Evolutionary conservation across 2,797 vertebrate species (phyloP), one percentile per base, ranked within the genome.

Genomic region (Sebastes iracundus): DNA sequence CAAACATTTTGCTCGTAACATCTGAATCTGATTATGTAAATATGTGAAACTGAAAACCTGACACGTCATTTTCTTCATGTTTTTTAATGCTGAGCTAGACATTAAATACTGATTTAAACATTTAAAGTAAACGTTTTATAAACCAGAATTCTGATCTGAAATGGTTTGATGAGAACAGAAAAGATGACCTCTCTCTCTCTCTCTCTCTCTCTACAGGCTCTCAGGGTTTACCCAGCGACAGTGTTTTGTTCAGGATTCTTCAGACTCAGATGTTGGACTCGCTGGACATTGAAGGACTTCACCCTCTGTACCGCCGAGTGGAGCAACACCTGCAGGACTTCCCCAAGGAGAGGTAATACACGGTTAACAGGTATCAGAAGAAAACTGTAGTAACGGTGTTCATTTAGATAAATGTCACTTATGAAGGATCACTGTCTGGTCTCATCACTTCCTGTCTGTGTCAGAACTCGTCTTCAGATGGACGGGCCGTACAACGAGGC

Each of bases 211-310:
- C 4, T 67, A 63, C 88, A 99, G 98, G 96, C 89, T 97, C 97
- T 87, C 96, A 95, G 63, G 96, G 96, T 88, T 94, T 99, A 84
- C 97, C 98, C 59, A 96, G 94, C 90, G 97, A 96, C 94, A 98
- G 97, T 60, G 96, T 99, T 71, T 94, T 99, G 82, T 97, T 94
- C 88, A 96, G 97, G 95, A 97, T 97, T 70, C 97, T 98, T 60
- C 97, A 98, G 90, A 97, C 97, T 81, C 98, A 99, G 96, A 98
- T 98, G 98, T 92, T 99, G 90, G 98, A 99, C 94, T 96, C 94
- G 81, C 90, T 98, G 93, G 98, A 99, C 91, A 98, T 99, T 1
- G 98, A 99, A 90, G 98, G 98, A 64, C 94, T 99, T 83, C 96
- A 97, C 82, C 98, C 97, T 32, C 92, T 99, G 85, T 99, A 98